Conservation (phyloP, 1,140 invertebrate genomes). For the Lutraria rhynchaena region DNA sequence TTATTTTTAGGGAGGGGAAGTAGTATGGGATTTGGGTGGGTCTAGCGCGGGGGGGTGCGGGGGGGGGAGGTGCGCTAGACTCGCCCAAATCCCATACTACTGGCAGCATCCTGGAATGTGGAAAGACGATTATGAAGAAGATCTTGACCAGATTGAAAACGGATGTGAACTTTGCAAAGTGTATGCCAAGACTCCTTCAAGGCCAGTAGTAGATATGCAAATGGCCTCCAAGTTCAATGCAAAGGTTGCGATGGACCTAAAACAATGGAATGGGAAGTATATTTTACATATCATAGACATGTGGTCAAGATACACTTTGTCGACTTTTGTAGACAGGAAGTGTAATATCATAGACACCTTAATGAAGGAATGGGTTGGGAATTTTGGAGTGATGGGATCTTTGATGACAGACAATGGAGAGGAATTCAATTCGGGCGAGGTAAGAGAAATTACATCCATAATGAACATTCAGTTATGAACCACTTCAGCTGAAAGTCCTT, state of each 20-base stretch:
- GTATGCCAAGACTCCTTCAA: conserved; percentile 38
- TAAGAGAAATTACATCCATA: conserved; percentile 54
- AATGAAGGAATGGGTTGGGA: conserved; percentile 59
- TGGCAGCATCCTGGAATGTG: conserved; percentile 52
- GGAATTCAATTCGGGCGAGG: conserved; percentile 61
- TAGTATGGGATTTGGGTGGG: too few relatives aligned
- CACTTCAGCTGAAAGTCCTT: conserved; percentile 56
- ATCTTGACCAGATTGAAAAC: conserved; percentile 2
- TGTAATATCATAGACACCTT: conserved; percentile 45
- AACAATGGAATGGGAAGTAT: conserved; percentile 33
- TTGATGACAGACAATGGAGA: conserved; percentile 57
- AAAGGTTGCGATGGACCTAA: conserved; percentile 58
- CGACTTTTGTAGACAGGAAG: conserved; percentile 37
- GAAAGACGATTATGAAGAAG: conserved; percentile 55
- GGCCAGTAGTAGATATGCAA: conserved; percentile 53
- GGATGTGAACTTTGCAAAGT: conserved; percentile 49
- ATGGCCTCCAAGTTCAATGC: conserved; percentile 57
- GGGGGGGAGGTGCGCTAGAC: conserved; percentile 39
- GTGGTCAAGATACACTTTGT: conserved; percentile 60
- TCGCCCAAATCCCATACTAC: conserved; percentile 50
- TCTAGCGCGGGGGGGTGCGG: too few relatives aligned
- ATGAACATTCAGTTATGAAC: conserved; percentile 57
- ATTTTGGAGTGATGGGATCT: conserved; percentile 55
- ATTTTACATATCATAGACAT: conserved; percentile 63
- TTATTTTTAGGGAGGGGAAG: too few relatives aligned